phyloP scores from a whole-genome alignment of 2,797 vertebrate species.

The Aphelocoma californica region DNA sequence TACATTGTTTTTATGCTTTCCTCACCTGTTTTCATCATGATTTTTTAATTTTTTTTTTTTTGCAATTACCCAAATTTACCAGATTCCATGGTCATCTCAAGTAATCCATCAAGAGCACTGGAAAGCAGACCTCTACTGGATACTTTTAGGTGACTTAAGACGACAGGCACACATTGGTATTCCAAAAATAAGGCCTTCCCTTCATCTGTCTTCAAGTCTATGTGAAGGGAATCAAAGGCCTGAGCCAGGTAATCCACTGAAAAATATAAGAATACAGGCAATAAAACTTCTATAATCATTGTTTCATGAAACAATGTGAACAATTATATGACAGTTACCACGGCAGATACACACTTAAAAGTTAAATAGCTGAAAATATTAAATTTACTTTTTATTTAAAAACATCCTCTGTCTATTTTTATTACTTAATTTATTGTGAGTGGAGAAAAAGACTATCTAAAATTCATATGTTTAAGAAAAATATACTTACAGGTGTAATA shows the following conservation, averaged over 20 bases:
- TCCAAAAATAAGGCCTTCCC: conserved; percentile 84
- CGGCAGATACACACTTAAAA: neutral
- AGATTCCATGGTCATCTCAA: conserved; percentile 85
- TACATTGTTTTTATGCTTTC: neutral
- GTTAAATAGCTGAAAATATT: neutral
- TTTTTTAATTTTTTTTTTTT: neutral
- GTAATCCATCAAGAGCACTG: conserved; percentile 81
- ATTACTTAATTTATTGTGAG: neutral
- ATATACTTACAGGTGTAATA: neutral
- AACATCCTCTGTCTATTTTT: neutral
- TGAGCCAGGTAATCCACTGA: conserved; percentile 86
- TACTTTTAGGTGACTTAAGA: conserved; percentile 78
- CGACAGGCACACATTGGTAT: conserved; percentile 77
- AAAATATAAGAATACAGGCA: conserved; percentile 48
- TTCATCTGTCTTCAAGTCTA: conserved; percentile 83
- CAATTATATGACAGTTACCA: neutral
- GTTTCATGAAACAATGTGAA: neutral
- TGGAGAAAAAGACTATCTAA: neutral
- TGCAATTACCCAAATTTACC: conserved; percentile 75
- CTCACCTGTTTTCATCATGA: neutral
- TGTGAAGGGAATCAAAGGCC: conserved; percentile 78
- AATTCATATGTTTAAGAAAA: neutral
- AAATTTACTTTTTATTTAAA: neutral
- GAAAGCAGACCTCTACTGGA: conserved; percentile 77
- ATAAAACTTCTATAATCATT: neutral